A percentile compares a stretch with the other conserved stretches of the same genome.
These are phyloP conservation scores for Tachina fera DNA, from an alignment of 2,888 invertebrate genomes.

Conservation along the genomic window DNA sequence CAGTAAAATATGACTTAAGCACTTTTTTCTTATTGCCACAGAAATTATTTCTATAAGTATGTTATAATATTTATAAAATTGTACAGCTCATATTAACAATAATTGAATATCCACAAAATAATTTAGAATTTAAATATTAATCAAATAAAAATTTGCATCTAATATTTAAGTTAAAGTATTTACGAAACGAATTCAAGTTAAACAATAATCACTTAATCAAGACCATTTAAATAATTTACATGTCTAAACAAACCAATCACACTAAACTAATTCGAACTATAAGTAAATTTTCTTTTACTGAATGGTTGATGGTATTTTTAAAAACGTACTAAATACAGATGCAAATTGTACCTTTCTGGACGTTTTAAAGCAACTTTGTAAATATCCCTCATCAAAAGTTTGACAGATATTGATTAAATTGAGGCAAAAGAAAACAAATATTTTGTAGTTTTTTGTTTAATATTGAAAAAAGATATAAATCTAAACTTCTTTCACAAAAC, in stretches of 20 bases:
- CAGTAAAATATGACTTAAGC: too few species aligned
- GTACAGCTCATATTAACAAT: neutral
- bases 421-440: too few species aligned
- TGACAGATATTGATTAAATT: too few species aligned
- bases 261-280: slow-evolving; percentile 13
- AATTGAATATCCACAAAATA: slow-evolving; percentile 14
- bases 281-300: slow-evolving; percentile 5
- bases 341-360: neutral
- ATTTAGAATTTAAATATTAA: slow-evolving; percentile 42
- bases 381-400: too few species aligned
- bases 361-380: too few species aligned
- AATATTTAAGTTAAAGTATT: slow-evolving; percentile 15
- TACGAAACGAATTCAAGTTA: slow-evolving; percentile 24
- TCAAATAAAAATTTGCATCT: neutral
- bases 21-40: too few species aligned
- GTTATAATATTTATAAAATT: neutral
- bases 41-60: neutral
- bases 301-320: neutral
- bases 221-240: slow-evolving; percentile 62
- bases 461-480: too few species aligned
- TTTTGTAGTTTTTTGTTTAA: too few species aligned
- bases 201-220: slow-evolving; percentile 61
- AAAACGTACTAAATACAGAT: neutral
- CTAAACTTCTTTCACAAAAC: too few species aligned
- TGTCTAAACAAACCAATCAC: slow-evolving; percentile 61